Evolutionary conservation across 2,888 invertebrate genomes (phyloP).

Genomic region (Tridacna crocea): DNA sequence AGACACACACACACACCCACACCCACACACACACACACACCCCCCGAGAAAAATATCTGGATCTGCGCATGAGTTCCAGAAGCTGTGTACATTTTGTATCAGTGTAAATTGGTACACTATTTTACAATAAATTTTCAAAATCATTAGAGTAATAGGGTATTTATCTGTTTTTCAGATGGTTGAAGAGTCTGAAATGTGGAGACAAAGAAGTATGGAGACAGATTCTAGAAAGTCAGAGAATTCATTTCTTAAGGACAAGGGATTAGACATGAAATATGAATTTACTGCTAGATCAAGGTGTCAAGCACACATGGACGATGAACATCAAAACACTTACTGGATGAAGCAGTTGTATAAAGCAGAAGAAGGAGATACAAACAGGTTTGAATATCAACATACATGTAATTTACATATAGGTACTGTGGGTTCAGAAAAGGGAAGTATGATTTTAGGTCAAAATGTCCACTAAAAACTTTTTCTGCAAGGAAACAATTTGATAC

Average conservation of each 20-base stretch:
- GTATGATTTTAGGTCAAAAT: no score
- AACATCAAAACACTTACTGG: conserved; percentile 64
- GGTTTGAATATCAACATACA: conserved; percentile 51
- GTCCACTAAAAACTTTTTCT: no score
- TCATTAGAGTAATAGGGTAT: background rate
- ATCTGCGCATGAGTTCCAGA: no score
- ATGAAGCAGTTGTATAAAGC: conserved; percentile 72
- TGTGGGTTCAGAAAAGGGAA: no score
- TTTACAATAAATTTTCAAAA: no score
- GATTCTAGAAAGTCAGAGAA: conserved; percentile 1
- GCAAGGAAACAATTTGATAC: no score
- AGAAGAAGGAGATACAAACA: conserved; percentile 72
- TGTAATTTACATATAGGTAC: no score
- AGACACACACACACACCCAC: no score
- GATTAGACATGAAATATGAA: conserved; percentile 62
- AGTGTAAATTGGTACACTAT: no score
- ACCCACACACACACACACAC: no score
- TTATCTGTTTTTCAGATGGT: conserved; percentile 65
- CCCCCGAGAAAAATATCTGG: no score
- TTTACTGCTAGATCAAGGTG: conserved; percentile 38
- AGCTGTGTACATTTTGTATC: no score
- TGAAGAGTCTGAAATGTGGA: conserved; percentile 79
- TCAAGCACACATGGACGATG: conserved; percentile 76
- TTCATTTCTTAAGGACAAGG: conserved; percentile 50
- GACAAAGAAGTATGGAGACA: conserved; percentile 43